Evolutionary conservation across 1,140 invertebrate species (phyloP).

Genomic region (Temnothorax nylanderi): DNA sequence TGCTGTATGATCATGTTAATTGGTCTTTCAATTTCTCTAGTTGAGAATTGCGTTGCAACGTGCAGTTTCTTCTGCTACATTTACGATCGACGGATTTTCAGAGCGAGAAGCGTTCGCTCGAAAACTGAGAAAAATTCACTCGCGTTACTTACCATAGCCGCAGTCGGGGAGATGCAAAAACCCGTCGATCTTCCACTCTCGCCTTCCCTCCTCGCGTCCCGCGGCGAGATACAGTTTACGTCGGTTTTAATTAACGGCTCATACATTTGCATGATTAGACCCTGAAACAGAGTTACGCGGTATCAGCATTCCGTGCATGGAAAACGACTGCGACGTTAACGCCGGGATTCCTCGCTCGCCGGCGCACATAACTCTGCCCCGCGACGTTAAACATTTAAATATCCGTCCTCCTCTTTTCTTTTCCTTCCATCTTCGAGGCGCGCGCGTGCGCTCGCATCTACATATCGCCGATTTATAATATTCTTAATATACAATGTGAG

Average conservation of each 20-base stretch:
- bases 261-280: constrained; percentile 75
- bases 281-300: constrained; percentile 63
- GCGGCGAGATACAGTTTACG: constrained; percentile 34
- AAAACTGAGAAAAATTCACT: neutral
- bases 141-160: neutral
- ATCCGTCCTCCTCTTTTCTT: neutral
- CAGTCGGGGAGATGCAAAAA: neutral
- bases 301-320: constrained; percentile 65
- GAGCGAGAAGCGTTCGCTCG: neutral
- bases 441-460: neutral
- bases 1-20: neutral
- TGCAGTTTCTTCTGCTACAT: neutral
- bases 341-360: constrained; percentile 46
- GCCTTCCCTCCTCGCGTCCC: neutral
- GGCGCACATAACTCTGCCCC: constrained; percentile 46
- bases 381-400: constrained; percentile 69
- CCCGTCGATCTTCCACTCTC: neutral
- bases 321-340: constrained; percentile 62
- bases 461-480: neutral
- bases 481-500: neutral
- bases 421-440: neutral
- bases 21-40: neutral
- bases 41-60: neutral
- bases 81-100: neutral
- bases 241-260: constrained; percentile 71